Conservation (phyloP, 2,888 invertebrate species). For the Agrotis clavis region DNA sequence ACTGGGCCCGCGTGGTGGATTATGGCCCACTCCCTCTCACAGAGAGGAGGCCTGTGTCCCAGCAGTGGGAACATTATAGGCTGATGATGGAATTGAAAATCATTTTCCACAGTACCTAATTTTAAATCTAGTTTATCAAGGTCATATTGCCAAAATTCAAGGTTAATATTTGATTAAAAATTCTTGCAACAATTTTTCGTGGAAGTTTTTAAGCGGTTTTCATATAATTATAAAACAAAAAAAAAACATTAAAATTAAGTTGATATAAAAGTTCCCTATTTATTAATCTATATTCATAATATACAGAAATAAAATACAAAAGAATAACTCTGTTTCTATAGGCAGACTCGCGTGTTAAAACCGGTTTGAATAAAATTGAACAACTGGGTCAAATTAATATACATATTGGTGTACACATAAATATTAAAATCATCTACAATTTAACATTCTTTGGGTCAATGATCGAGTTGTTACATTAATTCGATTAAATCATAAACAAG, state of each 20-base stretch:
- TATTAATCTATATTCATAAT: too few relatives aligned
- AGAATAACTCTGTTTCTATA: not conserved
- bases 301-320: not conserved
- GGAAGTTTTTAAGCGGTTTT: not conserved
- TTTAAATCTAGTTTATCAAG: not conserved
- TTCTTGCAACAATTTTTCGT: not conserved
- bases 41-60: too few relatives aligned
- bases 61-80: too few relatives aligned
- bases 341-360: constrained; percentile 2
- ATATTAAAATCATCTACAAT: constrained; percentile 48
- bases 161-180: too few relatives aligned
- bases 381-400: constrained; percentile 52
- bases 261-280: too few relatives aligned
- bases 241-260: not conserved
- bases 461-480: constrained; percentile 47
- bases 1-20: too few relatives aligned
- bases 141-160: not conserved
- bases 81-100: too few relatives aligned
- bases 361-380: constrained; percentile 39
- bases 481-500: constrained; percentile 43
- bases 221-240: not conserved
- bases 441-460: constrained; percentile 55
- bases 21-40: too few relatives aligned
- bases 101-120: not conserved
- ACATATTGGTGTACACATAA: constrained; percentile 33